phyloP scores from a whole-genome alignment of 1,140 invertebrate species.

The Parasteatoda tepidariorum region DNA sequence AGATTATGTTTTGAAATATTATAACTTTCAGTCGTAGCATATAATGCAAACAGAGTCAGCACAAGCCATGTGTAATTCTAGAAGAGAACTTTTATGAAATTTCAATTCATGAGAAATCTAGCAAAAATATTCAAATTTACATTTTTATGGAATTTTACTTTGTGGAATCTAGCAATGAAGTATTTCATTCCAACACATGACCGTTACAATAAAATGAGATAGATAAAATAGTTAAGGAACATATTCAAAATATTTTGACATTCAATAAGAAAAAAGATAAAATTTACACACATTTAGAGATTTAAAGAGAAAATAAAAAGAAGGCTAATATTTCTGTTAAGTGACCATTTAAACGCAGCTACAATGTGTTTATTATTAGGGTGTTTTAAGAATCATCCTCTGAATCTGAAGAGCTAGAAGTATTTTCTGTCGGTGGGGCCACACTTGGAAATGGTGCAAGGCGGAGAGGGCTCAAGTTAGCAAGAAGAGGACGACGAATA shows the following conservation, averaged over 20 bases:
- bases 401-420: slow-evolving; percentile 43
- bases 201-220: slow-evolving; percentile 21
- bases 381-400: slow-evolving; percentile 51
- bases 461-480: slow-evolving; percentile 61
- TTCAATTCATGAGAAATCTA: too few species aligned
- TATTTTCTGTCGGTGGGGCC: slow-evolving; percentile 45
- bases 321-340: slow-evolving; percentile 36
- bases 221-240: slow-evolving; percentile 21
- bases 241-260: slow-evolving; percentile 23
- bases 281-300: slow-evolving; percentile 12
- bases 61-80: too few species aligned
- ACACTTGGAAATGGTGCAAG: slow-evolving; percentile 46
- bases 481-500: slow-evolving; percentile 56
- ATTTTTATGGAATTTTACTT: too few species aligned
- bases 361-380: slow-evolving; percentile 32
- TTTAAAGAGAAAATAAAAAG: slow-evolving; percentile 21
- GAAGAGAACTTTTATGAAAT: too few species aligned
- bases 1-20: too few species aligned
- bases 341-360: slow-evolving; percentile 26
- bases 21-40: too few species aligned
- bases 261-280: slow-evolving; percentile 31
- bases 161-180: too few species aligned
- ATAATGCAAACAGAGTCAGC: too few species aligned
- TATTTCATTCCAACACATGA: slow-evolving; percentile 42
- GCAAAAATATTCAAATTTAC: too few species aligned